Conservation (phyloP, 2,797 vertebrate species). For the Lemur catta region DNA sequence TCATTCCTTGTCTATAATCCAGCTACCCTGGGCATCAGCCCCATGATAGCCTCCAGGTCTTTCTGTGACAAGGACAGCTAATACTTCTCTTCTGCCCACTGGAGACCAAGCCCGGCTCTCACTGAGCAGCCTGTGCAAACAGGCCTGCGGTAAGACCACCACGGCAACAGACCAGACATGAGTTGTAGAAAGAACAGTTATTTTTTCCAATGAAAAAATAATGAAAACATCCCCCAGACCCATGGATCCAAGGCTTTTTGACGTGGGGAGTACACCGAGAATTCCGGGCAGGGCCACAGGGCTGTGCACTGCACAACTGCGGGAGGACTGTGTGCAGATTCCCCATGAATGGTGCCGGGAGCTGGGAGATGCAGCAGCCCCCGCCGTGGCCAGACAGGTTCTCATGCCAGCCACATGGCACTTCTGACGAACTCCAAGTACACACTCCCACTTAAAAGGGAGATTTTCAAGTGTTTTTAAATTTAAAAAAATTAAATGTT, state of each 20-base stretch:
- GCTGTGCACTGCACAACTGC: neutral
- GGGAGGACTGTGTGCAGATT: neutral
- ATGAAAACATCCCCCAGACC: neutral
- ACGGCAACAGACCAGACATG: rapidly evolving
- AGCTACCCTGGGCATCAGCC: neutral
- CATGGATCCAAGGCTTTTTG: neutral
- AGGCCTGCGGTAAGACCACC: neutral
- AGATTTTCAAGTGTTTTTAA: neutral
- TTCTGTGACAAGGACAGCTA: neutral
- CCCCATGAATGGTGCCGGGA: rapidly evolving
- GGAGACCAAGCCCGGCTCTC: neutral
- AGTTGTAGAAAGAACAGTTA: neutral
- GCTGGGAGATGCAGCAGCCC: rapidly evolving
- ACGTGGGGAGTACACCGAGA: neutral
- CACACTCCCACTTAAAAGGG: neutral
- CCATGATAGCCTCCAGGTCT: too few species aligned
- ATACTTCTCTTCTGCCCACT: neutral
- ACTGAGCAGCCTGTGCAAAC: rapidly evolving
- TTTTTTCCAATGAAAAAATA: neutral
- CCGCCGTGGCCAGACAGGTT: rapidly evolving
- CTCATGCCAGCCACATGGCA: rapidly evolving
- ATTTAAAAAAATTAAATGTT: too few species aligned
- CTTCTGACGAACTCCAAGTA: neutral
- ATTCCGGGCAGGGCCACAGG: neutral
- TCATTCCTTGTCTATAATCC: neutral